These are phyloP conservation scores for Aphelenchoides fujianensis DNA, from an alignment of 1,140 invertebrate genomes.

Conservation along the genomic window DNA sequence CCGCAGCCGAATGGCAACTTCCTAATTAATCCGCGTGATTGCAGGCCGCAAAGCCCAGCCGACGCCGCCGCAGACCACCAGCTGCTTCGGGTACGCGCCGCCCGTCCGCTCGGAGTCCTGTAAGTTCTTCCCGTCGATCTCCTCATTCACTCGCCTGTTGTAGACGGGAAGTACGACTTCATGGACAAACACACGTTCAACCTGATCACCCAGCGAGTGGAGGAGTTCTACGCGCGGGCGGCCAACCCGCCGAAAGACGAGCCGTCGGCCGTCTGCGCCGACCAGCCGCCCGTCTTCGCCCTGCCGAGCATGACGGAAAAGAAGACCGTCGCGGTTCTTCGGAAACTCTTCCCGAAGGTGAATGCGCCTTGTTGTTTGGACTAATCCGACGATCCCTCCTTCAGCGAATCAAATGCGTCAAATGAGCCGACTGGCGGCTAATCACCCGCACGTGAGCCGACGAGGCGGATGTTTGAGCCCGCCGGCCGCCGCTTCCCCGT, in stretches of 20 bases:
- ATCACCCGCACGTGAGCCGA: too few species aligned
- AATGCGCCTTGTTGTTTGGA: background rate
- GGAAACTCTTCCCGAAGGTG: background rate
- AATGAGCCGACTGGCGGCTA: too few species aligned
- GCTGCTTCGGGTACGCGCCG: conserved; percentile 10
- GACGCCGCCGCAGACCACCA: background rate
- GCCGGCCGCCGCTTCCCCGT: too few species aligned
- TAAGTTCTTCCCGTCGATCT: conserved; percentile 9
- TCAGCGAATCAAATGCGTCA: background rate
- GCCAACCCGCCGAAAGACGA: background rate
- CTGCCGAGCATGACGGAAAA: background rate
- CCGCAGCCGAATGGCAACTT: too few species aligned
- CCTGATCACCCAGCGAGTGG: background rate
- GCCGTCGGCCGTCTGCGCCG: background rate
- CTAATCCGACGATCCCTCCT: background rate
- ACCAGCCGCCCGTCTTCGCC: background rate
- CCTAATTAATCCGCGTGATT: background rate
- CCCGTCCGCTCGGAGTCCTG: background rate
- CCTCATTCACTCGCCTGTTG: background rate
- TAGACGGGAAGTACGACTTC: conserved; percentile 11
- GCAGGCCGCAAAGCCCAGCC: conserved; percentile 9
- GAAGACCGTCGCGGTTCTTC: background rate
- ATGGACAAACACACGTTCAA: conserved; percentile 5
- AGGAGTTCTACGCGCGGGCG: background rate
- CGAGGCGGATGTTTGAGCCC: too few species aligned